Evolutionary conservation across 92 coral and sea anemone genomes (phyloP), one percentile per base, ranked within the genome.

Genomic region (Virgularia gustaviana): DNA sequence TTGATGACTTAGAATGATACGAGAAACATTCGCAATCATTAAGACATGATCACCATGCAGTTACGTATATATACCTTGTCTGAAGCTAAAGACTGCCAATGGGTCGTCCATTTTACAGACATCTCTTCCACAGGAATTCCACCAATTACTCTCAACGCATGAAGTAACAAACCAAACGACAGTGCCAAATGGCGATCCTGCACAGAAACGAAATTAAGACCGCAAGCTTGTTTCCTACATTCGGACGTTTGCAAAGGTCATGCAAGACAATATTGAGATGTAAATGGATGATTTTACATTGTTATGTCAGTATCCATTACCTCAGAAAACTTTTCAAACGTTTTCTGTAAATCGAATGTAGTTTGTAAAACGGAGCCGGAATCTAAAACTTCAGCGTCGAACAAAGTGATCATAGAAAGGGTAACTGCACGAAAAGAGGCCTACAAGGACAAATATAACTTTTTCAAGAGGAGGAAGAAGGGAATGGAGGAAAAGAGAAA

Each of bases 81-180:
- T 49, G 52, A 77, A 9, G 87, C 68, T 66, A 81, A 58, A 34
- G 72, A 57, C 74, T 81, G 80, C 97, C 97, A 91, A 29, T 56
- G 76, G 19, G 56, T 54, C 5, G 74, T 80, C 55, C 59, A 85
- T 51, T 89, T 78, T 24, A 68, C 72, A 27, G 81, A 83, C 27
- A 86, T 57, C 56, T 76, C 87, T 25, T 83, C 58, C 34, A 79
- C 82, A 22, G 72, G 77, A 24, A 84, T 71, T 58, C 81, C 87
- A 47, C 96, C 97, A 15, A 78, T 76, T 0, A 56, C 63, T 12
- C 76, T 71, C 33, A 91, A 81, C 28, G 86, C 96, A 49, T 81
- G 88, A 6, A 91, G 83, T 19, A 88, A 77, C 42, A 86, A 64
- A 39, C 96, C 97, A 76, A 88, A 85, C 6, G 96, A 73, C 47